Evolutionary conservation across 1,140 invertebrate genomes (phyloP).

Genomic region (Penaeus indicus): DNA sequence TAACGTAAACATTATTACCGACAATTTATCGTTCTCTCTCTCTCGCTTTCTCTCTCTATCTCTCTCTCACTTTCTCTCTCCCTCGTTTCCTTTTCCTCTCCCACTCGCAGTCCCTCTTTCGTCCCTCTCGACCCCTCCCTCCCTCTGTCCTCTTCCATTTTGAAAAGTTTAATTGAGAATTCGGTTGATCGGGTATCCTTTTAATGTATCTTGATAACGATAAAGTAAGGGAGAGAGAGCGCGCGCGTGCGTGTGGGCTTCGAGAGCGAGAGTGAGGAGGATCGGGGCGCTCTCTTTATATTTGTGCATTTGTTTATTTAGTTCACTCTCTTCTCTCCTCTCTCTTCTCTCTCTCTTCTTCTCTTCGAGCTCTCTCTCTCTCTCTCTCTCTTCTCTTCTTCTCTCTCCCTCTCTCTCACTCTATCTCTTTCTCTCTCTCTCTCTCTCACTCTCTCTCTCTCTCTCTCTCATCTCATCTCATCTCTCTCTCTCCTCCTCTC

Average conservation of each 20-base stretch:
- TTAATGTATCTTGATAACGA: too few species aligned
- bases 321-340: too few species aligned
- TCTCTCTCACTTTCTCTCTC: too few species aligned
- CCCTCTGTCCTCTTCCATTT: background rate
- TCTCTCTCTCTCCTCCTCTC: background rate
- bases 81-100: background rate
- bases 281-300: too few species aligned
- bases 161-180: background rate
- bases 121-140: background rate
- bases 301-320: too few species aligned
- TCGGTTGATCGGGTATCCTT: too few species aligned
- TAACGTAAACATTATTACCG: conserved; percentile 44
- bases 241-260: too few species aligned
- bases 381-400: background rate
- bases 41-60: background rate
- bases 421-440: too few species aligned
- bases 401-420: background rate
- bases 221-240: too few species aligned
- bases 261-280: too few species aligned
- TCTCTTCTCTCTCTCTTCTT: too few species aligned
- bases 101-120: background rate
- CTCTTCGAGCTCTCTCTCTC: too few species aligned
- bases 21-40: background rate
- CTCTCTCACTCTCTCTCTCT: conserved; percentile 8
- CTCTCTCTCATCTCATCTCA: background rate